Conservation (phyloP, 2,888 invertebrate genomes). For the Halocaridina rubra region DNA sequence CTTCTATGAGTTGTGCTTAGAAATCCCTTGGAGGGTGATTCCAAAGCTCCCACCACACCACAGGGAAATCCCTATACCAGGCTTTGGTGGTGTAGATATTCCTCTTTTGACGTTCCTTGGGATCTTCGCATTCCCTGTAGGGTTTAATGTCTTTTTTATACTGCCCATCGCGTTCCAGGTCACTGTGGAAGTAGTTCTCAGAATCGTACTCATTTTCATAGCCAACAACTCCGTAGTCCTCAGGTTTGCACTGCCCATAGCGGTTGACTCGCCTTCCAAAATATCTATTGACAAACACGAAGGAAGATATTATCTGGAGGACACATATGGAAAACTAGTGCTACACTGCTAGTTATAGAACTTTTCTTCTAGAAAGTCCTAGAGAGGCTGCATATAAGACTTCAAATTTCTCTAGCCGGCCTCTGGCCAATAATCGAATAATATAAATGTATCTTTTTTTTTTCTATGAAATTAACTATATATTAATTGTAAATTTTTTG, state of each 20-base stretch:
- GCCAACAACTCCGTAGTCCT: background rate
- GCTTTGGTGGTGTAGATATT: slow-evolving; percentile 35
- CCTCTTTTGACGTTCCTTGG: background rate
- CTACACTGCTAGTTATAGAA: background rate
- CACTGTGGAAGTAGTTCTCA: slow-evolving; percentile 27
- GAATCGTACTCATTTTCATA: slow-evolving; percentile 36
- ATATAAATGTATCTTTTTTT: too few relatives aligned
- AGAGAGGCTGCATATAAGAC: background rate
- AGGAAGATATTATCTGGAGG: background rate
- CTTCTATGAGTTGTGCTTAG: too few relatives aligned
- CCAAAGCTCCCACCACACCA: slow-evolving; percentile 30
- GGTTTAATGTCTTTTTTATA: slow-evolving; percentile 9
- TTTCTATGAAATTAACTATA: too few relatives aligned
- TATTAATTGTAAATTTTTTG: too few relatives aligned
- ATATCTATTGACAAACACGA: background rate
- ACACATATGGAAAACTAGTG: background rate
- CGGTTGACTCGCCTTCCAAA: background rate
- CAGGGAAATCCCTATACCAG: slow-evolving; percentile 34
- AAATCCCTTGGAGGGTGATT: background rate
- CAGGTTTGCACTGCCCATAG: background rate
- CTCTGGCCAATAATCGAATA: too few relatives aligned
- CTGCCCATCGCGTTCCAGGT: slow-evolving; percentile 41
- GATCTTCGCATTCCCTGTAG: background rate
- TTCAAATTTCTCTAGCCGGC: background rate
- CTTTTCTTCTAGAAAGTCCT: background rate